Conservation (phyloP, 2,113 vertebrate genomes). For the Campylomormyrus numenius region DNA sequence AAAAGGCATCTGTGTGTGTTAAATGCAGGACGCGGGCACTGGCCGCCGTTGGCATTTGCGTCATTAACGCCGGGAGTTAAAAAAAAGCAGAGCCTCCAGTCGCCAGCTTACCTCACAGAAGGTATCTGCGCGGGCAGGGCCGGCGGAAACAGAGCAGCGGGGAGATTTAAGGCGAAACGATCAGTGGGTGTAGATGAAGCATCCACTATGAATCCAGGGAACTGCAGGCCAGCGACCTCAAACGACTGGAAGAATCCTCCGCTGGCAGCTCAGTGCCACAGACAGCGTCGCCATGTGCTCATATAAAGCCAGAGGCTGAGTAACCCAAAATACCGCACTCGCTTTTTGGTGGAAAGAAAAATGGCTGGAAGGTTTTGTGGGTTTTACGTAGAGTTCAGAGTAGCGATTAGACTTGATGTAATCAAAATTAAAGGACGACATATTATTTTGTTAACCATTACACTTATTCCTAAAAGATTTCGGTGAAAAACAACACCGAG, state of each 20-base stretch:
- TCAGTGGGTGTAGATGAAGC: not conserved
- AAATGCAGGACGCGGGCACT: not conserved
- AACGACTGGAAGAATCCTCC: not conserved
- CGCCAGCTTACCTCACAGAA: not conserved
- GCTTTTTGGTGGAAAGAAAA: not conserved
- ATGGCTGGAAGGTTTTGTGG: not conserved
- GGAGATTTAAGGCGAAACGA: not conserved
- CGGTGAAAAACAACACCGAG: not conserved
- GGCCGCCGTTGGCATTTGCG: not conserved
- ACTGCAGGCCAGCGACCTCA: not conserved
- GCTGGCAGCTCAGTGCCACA: not conserved
- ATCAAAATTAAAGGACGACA: not conserved
- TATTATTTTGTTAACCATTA: not conserved
- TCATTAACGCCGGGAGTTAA: not conserved
- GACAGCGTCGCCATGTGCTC: not conserved
- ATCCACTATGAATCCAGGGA: not conserved
- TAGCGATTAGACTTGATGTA: not conserved
- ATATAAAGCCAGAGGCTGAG: not conserved
- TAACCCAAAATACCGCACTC: too few relatives aligned
- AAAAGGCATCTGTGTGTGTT: not conserved
- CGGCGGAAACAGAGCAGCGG: not conserved
- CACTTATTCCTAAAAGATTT: not conserved
- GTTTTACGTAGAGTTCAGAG: not conserved
- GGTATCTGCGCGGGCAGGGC: not conserved
- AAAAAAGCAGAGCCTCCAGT: not conserved